Evolutionary conservation across 2,113 vertebrate species (phyloP).

Genomic region (Columbina picui): DNA sequence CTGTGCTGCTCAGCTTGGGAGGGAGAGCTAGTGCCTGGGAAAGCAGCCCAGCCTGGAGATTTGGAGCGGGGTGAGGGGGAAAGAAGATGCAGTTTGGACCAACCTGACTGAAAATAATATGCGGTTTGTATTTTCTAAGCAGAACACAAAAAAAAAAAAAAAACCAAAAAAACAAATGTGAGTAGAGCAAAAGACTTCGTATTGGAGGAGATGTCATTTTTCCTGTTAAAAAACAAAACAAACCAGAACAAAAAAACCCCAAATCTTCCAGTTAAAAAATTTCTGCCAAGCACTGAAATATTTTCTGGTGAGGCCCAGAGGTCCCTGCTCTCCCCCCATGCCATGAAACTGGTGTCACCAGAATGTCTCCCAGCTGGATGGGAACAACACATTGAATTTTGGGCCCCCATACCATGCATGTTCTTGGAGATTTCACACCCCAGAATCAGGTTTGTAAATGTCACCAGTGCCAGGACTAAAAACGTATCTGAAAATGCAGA

Average conservation of each 20-base stretch:
- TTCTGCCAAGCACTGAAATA: background rate
- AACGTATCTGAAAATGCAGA: background rate
- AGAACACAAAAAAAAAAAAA: background rate
- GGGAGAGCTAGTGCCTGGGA: background rate
- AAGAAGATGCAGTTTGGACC: background rate
- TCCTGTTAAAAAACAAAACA: background rate
- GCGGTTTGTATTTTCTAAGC: background rate
- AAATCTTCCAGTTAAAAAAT: background rate
- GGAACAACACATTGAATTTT: background rate
- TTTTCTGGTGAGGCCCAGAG: background rate
- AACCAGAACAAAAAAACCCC: background rate
- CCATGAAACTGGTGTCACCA: background rate
- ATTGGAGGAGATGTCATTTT: conserved; percentile 11
- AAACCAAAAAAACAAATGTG: background rate
- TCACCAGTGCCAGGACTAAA: background rate
- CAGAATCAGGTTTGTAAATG: background rate
- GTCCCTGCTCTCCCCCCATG: background rate
- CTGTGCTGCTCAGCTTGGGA: background rate
- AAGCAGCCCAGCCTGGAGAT: background rate
- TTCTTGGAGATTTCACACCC: background rate
- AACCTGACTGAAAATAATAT: background rate
- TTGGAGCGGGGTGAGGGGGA: background rate
- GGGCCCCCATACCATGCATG: background rate
- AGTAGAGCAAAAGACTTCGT: background rate
- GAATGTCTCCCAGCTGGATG: background rate